Evolutionary conservation across 2,797 vertebrate genomes (phyloP), one percentile per base, ranked within the genome.

Genomic region (Coreius guichenoti): DNA sequence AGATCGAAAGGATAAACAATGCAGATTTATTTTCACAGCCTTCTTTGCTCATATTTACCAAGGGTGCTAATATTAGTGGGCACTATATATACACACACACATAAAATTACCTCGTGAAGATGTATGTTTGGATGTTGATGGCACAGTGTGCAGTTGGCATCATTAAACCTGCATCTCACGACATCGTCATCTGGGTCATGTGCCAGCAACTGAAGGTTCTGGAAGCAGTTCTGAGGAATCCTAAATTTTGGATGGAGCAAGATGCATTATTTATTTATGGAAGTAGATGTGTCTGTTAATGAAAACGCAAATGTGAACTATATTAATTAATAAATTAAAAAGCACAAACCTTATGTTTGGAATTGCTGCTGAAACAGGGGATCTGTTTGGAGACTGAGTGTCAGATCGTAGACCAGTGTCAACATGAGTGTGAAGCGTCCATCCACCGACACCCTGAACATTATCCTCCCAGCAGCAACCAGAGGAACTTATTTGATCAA

Each of bases 151-250:
- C 77, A 80, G 39, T 80, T 80, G 61, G 78, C 26, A 2, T 80
- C 29, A 68, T 67, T 68, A 68, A 72, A 86, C 5, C 51, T 80
- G 83, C 88, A 91, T 51, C 47, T 81, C 82, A 91, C 90, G 26
- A 80, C 9, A 81, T 91, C 90, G 11, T 77, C 83, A 65, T 91
- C 90, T 13, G 89, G 89, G 54, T 91, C 90, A 76, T 90, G 74
- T 49, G 82, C 70, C 84, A 90, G 77, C 76, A 90, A 77, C 0
- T 61, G 26, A 39, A 89, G 23, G 17, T 21, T 84, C 43, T 81
- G 58, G 36, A 80, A 68, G n/a, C 90, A 90, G 58, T 90, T 89
- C 86, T 90, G 90, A 29, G 87, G 87, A 81, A 88, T 39, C 68
- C 87, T 88, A 39, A 12, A 21, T 47, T 33, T 81, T 8, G 39